Base-by-base conservation (phyloP, 2,888 invertebrate species). In the Hartigia nigra region DNA sequence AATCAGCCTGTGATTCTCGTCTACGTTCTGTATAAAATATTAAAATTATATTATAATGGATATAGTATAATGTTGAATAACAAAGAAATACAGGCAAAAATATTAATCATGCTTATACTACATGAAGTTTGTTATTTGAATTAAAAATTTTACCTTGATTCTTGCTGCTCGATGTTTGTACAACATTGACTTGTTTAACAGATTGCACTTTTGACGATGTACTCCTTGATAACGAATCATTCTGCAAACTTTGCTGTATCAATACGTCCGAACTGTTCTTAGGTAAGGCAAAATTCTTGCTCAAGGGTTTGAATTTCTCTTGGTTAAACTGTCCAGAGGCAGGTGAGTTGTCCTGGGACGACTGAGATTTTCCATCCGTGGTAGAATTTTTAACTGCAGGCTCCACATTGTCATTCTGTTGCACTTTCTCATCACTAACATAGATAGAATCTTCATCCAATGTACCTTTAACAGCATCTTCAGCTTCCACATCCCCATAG, bases 401-500 rank as follows among this genome's bases (percentile, higher is more conserved):
- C 9, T 55, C 23, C 55, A 23, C 23, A 55, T 23, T 55, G 23
- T 55, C 23, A 23, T 55, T 55, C 9, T 55, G 5, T 55, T 55
- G 55, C 9, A 55, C 9, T 55, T 55, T 55, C 55, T 55, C 55
- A 0, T 55, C 2, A 23, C 23, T 23, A 23, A 2, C 55, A 55
- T 55, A 55, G 55, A 55, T 9, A 55, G 23, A 55, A 55, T 31
- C 31, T 72, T 72, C 31, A 9, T 31, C 72, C 31, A 72, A 32
- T 34, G 5, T 34, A 31, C 34, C 72, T 34, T 34, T 72, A 72
- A 23, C 12, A 32, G 31, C 12, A 31, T 72, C 34, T 31, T 34
- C 34, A 11, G 72, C 36, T 35, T 79, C 77, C 23, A 77, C 77
- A 36, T 74, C 77, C 74, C 77, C 77, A 37, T 77, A 77, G 75